Evolutionary conservation across 37 sponge, comb jelly and placozoan species (phyloP).

Genomic region (Spongia lamella): DNA sequence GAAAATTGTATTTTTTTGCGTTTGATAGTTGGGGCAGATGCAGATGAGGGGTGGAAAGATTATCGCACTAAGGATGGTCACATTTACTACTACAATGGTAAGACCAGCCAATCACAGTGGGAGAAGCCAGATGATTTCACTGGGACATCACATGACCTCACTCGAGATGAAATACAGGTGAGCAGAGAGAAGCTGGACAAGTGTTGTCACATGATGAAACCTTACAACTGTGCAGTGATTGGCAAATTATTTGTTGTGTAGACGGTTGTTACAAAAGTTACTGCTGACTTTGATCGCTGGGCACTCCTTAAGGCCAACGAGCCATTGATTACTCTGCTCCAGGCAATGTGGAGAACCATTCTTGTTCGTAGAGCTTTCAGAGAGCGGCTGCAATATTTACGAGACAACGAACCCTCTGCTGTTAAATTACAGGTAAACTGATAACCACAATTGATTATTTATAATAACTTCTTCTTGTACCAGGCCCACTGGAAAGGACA

Average conservation of each 20-base stretch:
- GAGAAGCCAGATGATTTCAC: conserved; percentile 36
- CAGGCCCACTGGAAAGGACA: conserved; percentile 69
- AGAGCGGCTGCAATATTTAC: conserved; percentile 67
- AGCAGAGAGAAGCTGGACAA: not conserved
- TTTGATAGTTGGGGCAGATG: conserved; percentile 14
- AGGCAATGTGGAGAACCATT: conserved; percentile 76
- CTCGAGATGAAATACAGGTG: conserved; percentile 84
- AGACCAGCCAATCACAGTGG: conserved; percentile 73
- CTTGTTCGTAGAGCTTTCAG: conserved; percentile 63
- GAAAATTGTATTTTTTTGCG: too few species aligned
- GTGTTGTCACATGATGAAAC: not conserved
- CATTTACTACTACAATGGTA: conserved; percentile 73
- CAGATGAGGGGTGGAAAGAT: conserved; percentile 45
- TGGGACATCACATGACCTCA: conserved; percentile 61
- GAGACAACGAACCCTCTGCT: conserved; percentile 45
- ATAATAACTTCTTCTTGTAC: too few species aligned
- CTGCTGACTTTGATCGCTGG: conserved; percentile 91
- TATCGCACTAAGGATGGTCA: conserved; percentile 67
- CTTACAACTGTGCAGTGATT: not conserved
- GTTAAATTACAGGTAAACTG: conserved; percentile 44
- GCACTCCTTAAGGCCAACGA: conserved; percentile 88
- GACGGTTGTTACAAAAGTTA: conserved; percentile 83
- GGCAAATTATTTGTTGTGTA: not conserved
- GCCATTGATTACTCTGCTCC: conserved; percentile 78
- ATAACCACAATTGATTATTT: too few species aligned